Percentiles rank a stretch among this genome's conserved stretches.
phyloP scores from a whole-genome alignment of 2,113 vertebrate genomes.

The Apaloderma vittatum region DNA sequence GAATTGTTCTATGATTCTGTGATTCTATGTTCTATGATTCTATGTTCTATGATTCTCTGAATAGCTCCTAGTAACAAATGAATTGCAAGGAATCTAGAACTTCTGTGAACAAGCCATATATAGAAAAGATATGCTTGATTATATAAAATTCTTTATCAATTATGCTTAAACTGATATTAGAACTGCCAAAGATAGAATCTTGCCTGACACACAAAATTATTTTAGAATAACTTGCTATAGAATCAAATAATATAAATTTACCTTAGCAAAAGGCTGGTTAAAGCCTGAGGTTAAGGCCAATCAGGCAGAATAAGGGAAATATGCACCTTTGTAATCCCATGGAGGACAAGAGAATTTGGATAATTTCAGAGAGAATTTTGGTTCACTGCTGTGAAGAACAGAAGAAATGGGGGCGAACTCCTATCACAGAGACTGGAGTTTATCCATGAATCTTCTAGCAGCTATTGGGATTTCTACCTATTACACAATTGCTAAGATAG shows the following conservation, averaged over 20 bases:
- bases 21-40: no score
- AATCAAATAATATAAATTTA: background rate
- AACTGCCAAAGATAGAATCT: background rate
- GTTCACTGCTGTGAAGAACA: background rate
- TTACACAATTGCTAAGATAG: background rate
- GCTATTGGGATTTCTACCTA: background rate
- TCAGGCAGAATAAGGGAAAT: background rate
- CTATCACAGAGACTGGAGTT: background rate
- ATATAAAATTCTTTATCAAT: background rate
- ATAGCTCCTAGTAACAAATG: background rate
- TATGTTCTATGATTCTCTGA: conserved; percentile 14
- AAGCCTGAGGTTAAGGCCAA: background rate
- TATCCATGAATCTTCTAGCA: background rate
- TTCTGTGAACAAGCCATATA: background rate
- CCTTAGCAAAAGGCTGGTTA: background rate
- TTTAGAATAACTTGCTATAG: background rate
- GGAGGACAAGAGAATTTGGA: background rate
- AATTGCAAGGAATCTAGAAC: background rate
- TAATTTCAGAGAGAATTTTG: background rate
- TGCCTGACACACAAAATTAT: background rate
- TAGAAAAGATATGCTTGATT: background rate
- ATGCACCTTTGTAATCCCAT: background rate
- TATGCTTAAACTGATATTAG: background rate
- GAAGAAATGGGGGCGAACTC: background rate
- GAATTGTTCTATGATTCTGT: no score